These are phyloP conservation scores for Drosophila gaucha DNA, from an alignment of 2,888 invertebrate genomes.

Conservation along the genomic window DNA sequence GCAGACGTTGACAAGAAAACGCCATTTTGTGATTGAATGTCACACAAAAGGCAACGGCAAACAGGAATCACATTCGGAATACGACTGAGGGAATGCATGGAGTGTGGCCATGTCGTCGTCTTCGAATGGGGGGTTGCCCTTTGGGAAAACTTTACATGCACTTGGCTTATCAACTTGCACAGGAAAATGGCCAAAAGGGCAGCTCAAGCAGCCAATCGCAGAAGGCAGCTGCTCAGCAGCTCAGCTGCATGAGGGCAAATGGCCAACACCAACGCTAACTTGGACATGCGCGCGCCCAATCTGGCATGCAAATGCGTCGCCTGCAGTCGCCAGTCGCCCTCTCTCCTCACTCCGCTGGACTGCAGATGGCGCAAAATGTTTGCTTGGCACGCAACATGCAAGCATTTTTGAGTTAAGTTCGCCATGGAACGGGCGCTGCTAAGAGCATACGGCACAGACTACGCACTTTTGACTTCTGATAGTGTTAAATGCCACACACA, in stretches of 20 bases:
- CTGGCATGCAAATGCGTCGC: constrained; percentile 76
- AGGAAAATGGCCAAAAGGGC: constrained; percentile 64
- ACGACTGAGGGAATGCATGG: constrained; percentile 27
- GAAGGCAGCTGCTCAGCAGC: constrained; percentile 47
- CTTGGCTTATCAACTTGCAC: constrained; percentile 77
- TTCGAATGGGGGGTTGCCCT: constrained; percentile 31
- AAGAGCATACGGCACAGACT: constrained; percentile 64
- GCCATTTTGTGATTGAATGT: constrained; percentile 83
- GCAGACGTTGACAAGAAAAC: constrained; percentile 83
- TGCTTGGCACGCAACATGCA: constrained; percentile 84
- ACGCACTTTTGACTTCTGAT: constrained; percentile 78
- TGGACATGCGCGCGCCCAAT: constrained; percentile 78
- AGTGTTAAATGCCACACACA: constrained; percentile 79
- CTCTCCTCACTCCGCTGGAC: neutral
- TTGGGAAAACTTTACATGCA: constrained; percentile 62
- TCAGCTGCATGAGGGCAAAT: constrained; percentile 54
- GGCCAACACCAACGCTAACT: constrained; percentile 55
- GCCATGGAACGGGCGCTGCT: constrained; percentile 37
- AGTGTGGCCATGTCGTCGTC: constrained; percentile 33
- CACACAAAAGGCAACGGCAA: constrained; percentile 62
- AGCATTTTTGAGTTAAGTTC: constrained; percentile 78
- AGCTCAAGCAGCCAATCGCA: constrained; percentile 71
- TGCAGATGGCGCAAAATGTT: constrained; percentile 73
- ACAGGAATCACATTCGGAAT: constrained; percentile 21
- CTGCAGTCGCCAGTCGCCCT: constrained; percentile 19